Conservation (phyloP, 1,140 invertebrate genomes). For the Choristoneura fumiferana region DNA sequence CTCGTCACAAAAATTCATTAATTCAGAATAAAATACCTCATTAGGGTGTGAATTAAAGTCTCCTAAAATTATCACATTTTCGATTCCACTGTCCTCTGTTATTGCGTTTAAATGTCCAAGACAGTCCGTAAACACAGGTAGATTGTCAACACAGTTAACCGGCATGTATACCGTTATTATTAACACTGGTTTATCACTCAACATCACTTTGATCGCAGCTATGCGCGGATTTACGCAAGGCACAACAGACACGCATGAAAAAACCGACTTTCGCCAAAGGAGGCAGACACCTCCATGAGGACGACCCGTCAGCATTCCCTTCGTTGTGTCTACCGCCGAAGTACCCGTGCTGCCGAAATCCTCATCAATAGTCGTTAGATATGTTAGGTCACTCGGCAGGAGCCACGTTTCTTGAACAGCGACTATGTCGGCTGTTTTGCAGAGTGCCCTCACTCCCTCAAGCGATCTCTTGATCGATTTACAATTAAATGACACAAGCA, state of each 20-base stretch:
- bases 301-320: background rate
- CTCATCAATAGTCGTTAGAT: background rate
- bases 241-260: background rate
- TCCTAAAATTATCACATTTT: too few relatives aligned
- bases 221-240: background rate
- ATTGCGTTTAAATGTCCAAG: too few relatives aligned
- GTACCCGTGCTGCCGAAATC: background rate
- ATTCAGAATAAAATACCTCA: background rate
- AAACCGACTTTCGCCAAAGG: background rate
- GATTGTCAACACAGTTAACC: background rate
- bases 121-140: background rate
- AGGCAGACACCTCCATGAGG: background rate
- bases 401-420: background rate
- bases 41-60: slow-evolving; percentile 2
- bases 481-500: slow-evolving; percentile 1
- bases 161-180: background rate
- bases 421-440: background rate
- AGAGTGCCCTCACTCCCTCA: background rate
- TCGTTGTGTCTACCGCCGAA: slow-evolving; percentile 2
- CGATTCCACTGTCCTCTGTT: too few relatives aligned
- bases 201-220: background rate
- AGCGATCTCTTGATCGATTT: slow-evolving; percentile 5
- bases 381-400: background rate
- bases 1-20: background rate
- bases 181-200: background rate